Evolutionary conservation across 1,140 invertebrate species (phyloP), one percentile per base, ranked within the genome.

Genomic region (Pemphigus obesinymphae): DNA sequence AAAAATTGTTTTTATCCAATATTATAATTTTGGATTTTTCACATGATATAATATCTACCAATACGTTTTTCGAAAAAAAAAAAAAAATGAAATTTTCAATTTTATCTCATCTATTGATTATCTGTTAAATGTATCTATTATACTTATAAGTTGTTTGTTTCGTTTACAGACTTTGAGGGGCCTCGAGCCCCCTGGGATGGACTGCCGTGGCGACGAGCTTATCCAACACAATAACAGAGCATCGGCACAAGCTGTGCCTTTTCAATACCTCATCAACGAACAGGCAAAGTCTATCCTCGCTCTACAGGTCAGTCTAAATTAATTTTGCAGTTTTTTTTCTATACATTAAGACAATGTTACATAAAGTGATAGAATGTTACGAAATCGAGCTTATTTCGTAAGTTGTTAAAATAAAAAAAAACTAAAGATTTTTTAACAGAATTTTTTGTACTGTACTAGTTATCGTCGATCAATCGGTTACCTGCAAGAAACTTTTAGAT

Each of bases 251-350:
- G 89, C 89, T 68, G 82, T 85, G 17, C 92, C 92, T 20, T 93
- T 93, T 87, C 92, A 93, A 85, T 93, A 93, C 87, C 89, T 93
- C 86, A 92, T 94, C 86, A 93, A 89, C 88, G 92, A 94, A 88
- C 93, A 94, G 88, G 92, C 92, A 85, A 93, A 93, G 88, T 94
- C 92, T 55, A 87, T 93, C 86, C 91, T 93, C 81, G 92, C 92
- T 61, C 88, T 94, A 86, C 91, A 92, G 89, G 87, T 87, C 73
- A 85, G 84, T 82, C 15, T 63, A 37, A 66, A 31, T 10, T 40
- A n/a, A 58, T 63, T 13, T 61, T 43, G 50, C 40, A 61, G 15
- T 53, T 10, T 63, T 45, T 55, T 34, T 48, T 37, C 37, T 68
- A 34, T 2, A 15, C 8, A 26, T 8, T 58, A 17, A 76, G 23